These are phyloP conservation scores for Columba guinea DNA, from an alignment of 2,797 vertebrate species.

Conservation along the genomic window DNA sequence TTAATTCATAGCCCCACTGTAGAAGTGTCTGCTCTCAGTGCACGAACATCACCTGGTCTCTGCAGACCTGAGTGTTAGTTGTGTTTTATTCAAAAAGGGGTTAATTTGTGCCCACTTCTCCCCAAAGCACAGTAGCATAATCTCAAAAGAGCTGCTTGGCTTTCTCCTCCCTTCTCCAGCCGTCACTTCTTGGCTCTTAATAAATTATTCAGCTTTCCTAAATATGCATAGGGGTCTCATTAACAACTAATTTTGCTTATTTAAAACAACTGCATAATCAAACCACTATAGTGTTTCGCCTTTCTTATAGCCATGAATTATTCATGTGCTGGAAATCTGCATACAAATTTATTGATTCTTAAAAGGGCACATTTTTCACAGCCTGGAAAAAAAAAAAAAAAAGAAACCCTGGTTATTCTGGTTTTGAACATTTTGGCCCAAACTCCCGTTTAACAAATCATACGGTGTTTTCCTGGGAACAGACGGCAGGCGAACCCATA, in stretches of 20 bases:
- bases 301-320: slow-evolving; percentile 56
- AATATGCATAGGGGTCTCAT: slow-evolving; percentile 73
- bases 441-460: not conserved
- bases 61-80: not conserved
- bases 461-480: not conserved
- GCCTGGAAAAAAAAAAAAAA: not conserved
- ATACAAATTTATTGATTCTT: slow-evolving; percentile 60
- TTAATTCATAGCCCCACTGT: not conserved
- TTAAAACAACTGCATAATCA: slow-evolving; percentile 73
- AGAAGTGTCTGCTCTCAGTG: not conserved
- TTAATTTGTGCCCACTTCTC: slow-evolving; percentile 37
- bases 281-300: slow-evolving; percentile 46
- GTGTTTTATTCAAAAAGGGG: not conserved
- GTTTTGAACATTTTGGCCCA: not conserved
- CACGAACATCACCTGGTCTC: not conserved
- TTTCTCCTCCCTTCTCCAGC: slow-evolving; percentile 32
- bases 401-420: not conserved
- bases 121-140: slow-evolving; percentile 10
- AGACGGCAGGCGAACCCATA: not conserved
- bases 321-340: slow-evolving; percentile 58
- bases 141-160: slow-evolving; percentile 9
- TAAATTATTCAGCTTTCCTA: slow-evolving; percentile 71
- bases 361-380: slow-evolving; percentile 10
- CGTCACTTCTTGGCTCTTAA: slow-evolving; percentile 44
- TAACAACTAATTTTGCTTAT: slow-evolving; percentile 74